Evolutionary conservation across 2,888 invertebrate species (phyloP), one percentile per base, ranked within the genome.

Genomic region (Pristionchus arcanus): DNA sequence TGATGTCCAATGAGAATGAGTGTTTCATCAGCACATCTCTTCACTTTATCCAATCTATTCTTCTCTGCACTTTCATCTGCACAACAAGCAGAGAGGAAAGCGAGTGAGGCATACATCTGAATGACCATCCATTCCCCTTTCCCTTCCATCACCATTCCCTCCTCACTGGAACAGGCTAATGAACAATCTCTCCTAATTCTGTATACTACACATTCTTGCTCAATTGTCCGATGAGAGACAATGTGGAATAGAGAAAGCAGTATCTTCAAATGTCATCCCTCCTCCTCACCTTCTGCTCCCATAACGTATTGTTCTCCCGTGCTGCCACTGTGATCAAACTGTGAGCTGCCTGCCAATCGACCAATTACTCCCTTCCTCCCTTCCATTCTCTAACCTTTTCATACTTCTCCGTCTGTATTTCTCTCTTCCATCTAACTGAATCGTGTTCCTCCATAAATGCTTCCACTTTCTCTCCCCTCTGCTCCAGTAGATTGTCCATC

Each of bases 361-460:
- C 21, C 49, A n/a, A 9, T 77, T 31, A 31, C 11, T 77, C 3
- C 11, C 21, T 42, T 25, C 25, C 77, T 5, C 25, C 77, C 2
- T 19, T 34, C 31, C 37, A 19, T 21, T 16, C 19, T 31, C 74
- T 77, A 25, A 81, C 89, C 81, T 89, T 42, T 4, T 53, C 77
- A 55, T 89, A 89, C 42, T 81, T 89, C 59, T 89, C 77, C 16
- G 77, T 77, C 77, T 89, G 89, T n/a, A 89, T 31, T 31, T 89
- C 81, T 42, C 89, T 77, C 42, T 77, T 77, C 89, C 89, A 89
- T 63, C 89, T 89, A 16, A 89, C 53, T 28, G 77, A 59, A 19
- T 81, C 89, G 81, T 89, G 89, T n/a, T 89, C 81, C 13, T 59
- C 11, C 89, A 89, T 89, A 42, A 89, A 89, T 49, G 77, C 37